phyloP scores from a whole-genome alignment of 2,888 invertebrate genomes.

The Leucophora obtusa region DNA sequence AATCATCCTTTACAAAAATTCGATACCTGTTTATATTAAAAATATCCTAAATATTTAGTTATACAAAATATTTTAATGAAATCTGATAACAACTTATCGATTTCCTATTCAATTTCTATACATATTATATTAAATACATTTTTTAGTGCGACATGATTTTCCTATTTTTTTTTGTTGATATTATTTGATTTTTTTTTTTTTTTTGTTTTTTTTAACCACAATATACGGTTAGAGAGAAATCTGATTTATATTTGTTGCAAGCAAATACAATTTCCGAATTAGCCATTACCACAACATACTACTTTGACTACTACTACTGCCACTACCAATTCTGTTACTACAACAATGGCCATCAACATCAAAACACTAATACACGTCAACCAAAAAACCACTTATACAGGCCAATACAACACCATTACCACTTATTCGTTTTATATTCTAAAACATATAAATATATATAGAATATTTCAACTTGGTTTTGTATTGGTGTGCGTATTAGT shows the following conservation, averaged over 20 bases:
- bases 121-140: not conserved
- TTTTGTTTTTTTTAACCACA: conserved; percentile 40
- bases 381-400: conserved; percentile 45
- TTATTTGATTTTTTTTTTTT: conserved; percentile 10
- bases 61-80: conserved; percentile 57
- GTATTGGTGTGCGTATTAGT: conserved; percentile 4
- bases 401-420: conserved; percentile 35
- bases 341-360: conserved; percentile 54
- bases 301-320: conserved; percentile 13
- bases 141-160: too few species aligned
- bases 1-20: too few species aligned
- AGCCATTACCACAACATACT: conserved; percentile 51
- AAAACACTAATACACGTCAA: conserved; percentile 49
- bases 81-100: conserved; percentile 61
- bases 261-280: conserved; percentile 65
- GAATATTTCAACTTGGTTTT: conserved; percentile 31
- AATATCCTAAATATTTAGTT: too few species aligned
- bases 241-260: conserved; percentile 62
- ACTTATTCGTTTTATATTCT: not conserved
- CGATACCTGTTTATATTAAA: too few species aligned
- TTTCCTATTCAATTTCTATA: conserved; percentile 57
- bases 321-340: not conserved
- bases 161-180: not conserved
- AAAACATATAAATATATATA: not conserved
- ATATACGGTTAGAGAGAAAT: conserved; percentile 53